Evolutionary conservation across 2,888 invertebrate genomes (phyloP), one percentile per base, ranked within the genome.

Genomic region (Cataglyphis rosenhaueri): DNA sequence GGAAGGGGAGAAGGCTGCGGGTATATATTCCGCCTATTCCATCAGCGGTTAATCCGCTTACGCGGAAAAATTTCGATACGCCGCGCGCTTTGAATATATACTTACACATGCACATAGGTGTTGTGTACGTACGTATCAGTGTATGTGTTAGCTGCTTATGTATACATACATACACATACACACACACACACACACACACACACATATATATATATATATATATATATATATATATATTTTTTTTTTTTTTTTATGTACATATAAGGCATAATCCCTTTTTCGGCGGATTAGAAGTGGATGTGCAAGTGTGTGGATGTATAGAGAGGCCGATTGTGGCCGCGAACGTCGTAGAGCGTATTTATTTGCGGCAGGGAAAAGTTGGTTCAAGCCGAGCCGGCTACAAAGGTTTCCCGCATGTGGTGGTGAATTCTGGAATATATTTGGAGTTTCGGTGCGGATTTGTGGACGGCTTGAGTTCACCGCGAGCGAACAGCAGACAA

Each of bases 31-130:
- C 76, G 65, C 86, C 87, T 86, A 88, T 87, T 86, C 85, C 86
- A 83, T 85, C 86, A 86, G 64, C 78, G 87, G 85, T 86, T 91
- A 91, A 92, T 92, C 91, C 90, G 91, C 90, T 91, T 91, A 91
- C 85, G 87, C 84, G 86, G 88, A 87, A 91, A 90, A 91, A 91
- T 90, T 90, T 90, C 88, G 88, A 89, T 91, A 88, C 89, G 82
- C 84, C 64, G 64, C 82, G 82, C 83, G 52, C 66, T 79, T 79
- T 70, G 78, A 70, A 79, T 79, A 79, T 81, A 79, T 70, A 61
- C 71, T 57, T 59, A 64, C 35, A 65, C 48, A 66, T 15, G 32
- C 6, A n/a, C 9, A n/a, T 70, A 18, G 9, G 55, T 41, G 35
- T 70, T 32, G 59, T 29, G 25, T 18, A 9, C 29, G 21, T 55